Base-by-base conservation (phyloP, 2,797 vertebrate species). In the Capromys pilorides region DNA sequence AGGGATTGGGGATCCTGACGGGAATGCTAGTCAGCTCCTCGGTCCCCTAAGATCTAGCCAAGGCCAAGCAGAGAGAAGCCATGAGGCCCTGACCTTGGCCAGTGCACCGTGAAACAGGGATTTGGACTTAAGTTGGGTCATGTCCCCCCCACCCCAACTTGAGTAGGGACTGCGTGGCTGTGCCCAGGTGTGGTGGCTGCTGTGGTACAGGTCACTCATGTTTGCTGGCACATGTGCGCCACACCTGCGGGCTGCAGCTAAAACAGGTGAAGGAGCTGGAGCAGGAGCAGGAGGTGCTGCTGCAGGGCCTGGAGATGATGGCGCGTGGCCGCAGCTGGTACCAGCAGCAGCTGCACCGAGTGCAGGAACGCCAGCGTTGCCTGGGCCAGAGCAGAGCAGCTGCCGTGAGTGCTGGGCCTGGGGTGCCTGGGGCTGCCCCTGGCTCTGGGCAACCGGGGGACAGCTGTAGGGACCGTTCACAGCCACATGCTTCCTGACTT, bases 251-350 rank as follows among this genome's bases (percentile, higher is more conserved):
- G 61, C 18, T 94, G 78, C 98, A 99, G 99, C 97, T 99, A 96
- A 99, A 99, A 98, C 99, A 99, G 98, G 98, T 99, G 99, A 99
- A 99, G 97, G 99, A 99, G 96, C 97, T 99, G 98, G 99, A 99
- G 97, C 99, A 99, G 97, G 99, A 99, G 98, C 99, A 99, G 97
- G 99, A 99, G 96, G 99, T 98, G 10, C 97, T 99, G 94, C 98
- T 99, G 88, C 99, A 99, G 14, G 99, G 99, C 0, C 98, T 99
- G 98, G 99, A 99, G 81, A 98, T 99, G 98, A 98, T 99, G 97
- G 99, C 99, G 0, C 98, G 95, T 0, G 98, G 99, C 81, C 98
- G 98, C 0, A 99, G 99, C 10, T 99, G 99, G 99, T 99, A 99
- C 98, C 99, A 99, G 97, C 98, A 98, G 86, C 99, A 99, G 95